Evolutionary conservation across 2,888 invertebrate species (phyloP), one percentile per base, ranked within the genome.

Genomic region (Oligia latruncula): DNA sequence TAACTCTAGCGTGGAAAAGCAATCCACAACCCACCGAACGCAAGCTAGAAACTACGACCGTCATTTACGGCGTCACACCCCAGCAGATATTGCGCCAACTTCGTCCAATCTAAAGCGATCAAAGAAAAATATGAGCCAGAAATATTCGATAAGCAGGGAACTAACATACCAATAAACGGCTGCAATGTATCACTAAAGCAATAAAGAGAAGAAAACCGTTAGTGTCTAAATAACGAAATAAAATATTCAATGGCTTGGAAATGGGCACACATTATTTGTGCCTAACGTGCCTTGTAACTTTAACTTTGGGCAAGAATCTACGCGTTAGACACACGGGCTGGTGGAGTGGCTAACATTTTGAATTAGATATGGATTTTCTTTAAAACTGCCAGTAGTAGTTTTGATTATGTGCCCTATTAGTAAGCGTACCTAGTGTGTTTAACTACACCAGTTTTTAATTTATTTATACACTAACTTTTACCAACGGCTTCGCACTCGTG

Each of bases 181-280:
- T 81, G 78, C 72, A 71, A 88, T 88, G 78, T 87, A 85, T 89
- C 88, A 87, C 85, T 77, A 64, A 43, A 71, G 79, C 85, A 83
- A 88, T 85, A 88, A 85, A 87, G 78, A 82, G 64, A 77, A 81
- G 79, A 82, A 83, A 78, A 35, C 86, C 87, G 80, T 90, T 88
- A 88, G 82, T 87, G 89, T 88, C 87, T 87, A 89, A 88, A 90
- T 89, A 91, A 89, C 86, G 90, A 89, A 91, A 93, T 91, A 90
- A 91, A 91, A 92, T 91, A 92, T 91, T 92, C 92, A 93, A 88
- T 89, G 91, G 89, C 79, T 88, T 81, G 90, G 91, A 93, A 92
- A 90, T 85, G 82, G 84, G 83, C 86, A 71, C 83, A 86, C 89
- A 87, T 90, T 90, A 90, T 88, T 87, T 78, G 90, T 89, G 86